Evolutionary conservation across 64 coral and sea anemone genomes (phyloP).

Genomic region (Astreopora myriophthalma): DNA sequence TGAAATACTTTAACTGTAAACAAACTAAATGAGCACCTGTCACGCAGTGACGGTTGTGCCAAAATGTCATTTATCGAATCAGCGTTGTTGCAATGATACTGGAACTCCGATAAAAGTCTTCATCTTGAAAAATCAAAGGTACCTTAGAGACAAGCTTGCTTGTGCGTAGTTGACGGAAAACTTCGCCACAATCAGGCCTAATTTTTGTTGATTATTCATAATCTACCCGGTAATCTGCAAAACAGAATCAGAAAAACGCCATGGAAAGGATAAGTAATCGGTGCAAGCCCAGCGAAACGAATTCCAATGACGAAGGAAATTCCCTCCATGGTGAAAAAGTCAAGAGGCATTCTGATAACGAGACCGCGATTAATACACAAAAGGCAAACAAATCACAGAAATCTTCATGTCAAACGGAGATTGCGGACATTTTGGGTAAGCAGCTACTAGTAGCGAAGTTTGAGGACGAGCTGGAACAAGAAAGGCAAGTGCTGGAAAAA

Average conservation of each 20-base stretch:
- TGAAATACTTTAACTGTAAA: neutral
- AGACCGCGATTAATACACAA: neutral
- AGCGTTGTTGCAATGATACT: neutral
- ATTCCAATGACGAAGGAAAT: neutral
- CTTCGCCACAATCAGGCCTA: neutral
- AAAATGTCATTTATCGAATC: neutral
- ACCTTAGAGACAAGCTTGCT: neutral
- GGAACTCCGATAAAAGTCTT: neutral
- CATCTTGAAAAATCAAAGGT: neutral
- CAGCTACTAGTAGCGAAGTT: conserved; percentile 19
- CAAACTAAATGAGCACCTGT: conserved; percentile 4
- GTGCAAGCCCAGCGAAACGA: neutral
- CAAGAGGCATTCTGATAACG: neutral
- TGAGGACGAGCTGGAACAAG: conserved; percentile 29
- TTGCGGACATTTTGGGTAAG: conserved; percentile 7
- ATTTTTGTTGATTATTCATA: neutral
- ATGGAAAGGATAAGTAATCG: neutral
- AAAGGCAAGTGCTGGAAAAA: conserved; percentile 5
- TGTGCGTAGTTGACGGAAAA: neutral
- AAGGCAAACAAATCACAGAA: neutral
- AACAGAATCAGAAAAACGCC: neutral
- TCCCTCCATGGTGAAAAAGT: neutral
- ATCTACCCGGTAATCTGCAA: neutral
- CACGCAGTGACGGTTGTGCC: neutral
- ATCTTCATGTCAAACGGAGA: conserved; percentile 30